phyloP scores from a whole-genome alignment of 2,113 vertebrate species.

The Phaethornis superciliosus region DNA sequence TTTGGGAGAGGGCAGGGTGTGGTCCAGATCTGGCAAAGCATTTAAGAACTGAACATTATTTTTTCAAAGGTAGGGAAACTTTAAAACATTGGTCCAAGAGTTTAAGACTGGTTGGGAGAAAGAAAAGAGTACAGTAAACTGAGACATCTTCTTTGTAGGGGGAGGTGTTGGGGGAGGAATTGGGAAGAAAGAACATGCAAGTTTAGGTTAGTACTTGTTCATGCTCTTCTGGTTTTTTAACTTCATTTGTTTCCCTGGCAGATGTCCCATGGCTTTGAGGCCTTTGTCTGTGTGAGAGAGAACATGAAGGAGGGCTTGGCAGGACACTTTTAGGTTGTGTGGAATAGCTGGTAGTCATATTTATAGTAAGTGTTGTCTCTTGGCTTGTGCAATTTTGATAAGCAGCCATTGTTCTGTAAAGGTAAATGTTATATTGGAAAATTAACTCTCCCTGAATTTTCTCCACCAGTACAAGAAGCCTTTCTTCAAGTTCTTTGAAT shows the following conservation, averaged over 20 bases:
- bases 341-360: slow-evolving; percentile 60
- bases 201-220: slow-evolving; percentile 73
- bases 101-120: slow-evolving; percentile 44
- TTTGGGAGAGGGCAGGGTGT: slow-evolving; percentile 59
- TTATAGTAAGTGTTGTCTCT: slow-evolving; percentile 62
- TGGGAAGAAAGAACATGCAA: slow-evolving; percentile 64
- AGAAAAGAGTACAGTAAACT: slow-evolving; percentile 40
- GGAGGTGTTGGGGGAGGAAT: slow-evolving; percentile 46
- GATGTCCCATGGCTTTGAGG: slow-evolving; percentile 72
- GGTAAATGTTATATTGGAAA: not conserved
- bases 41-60: slow-evolving; percentile 63
- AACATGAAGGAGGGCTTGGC: slow-evolving; percentile 67
- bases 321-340: slow-evolving; percentile 44
- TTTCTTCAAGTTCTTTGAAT: not conserved
- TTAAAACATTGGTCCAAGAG: slow-evolving; percentile 55
- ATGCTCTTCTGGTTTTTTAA: slow-evolving; percentile 72
- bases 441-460: not conserved
- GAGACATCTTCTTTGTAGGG: slow-evolving; percentile 38
- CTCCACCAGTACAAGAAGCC: not conserved
- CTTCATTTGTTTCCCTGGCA: slow-evolving; percentile 73
- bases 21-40: slow-evolving; percentile 63
- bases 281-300: slow-evolving; percentile 74
- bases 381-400: slow-evolving; percentile 61
- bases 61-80: slow-evolving; percentile 68
- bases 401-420: not conserved